These are phyloP conservation scores for Sebastes umbrosus DNA, from an alignment of 2,797 vertebrate species.

Conservation along the genomic window DNA sequence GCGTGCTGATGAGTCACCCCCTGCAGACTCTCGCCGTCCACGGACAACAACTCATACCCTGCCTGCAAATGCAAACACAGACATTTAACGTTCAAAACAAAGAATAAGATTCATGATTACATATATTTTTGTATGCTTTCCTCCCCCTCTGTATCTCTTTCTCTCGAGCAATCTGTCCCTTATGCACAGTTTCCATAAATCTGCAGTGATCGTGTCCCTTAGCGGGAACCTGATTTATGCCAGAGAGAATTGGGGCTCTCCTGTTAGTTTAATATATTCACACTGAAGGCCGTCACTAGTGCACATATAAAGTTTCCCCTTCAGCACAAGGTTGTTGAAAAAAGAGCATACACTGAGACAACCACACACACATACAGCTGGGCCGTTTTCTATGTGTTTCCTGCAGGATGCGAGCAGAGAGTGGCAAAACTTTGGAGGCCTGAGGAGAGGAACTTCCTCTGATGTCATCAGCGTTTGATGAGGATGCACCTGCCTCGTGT, in stretches of 20 bases:
- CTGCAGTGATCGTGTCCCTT: conserved; percentile 39
- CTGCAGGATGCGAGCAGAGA: conserved; percentile 63
- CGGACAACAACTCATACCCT: conserved; percentile 90
- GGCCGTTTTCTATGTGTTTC: conserved; percentile 41
- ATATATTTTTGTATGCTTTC: background rate
- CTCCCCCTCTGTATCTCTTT: background rate
- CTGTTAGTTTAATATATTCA: conserved; percentile 46
- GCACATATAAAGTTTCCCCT: conserved; percentile 50
- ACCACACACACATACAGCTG: background rate
- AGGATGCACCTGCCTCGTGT: conserved; percentile 78
- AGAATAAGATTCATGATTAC: background rate
- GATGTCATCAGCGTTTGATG: conserved; percentile 63
- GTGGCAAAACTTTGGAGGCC: conserved; percentile 41
- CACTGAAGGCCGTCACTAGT: conserved; percentile 50
- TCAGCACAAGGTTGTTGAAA: conserved; percentile 60
- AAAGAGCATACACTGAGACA: conserved; percentile 42
- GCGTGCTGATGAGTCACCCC: conserved; percentile 93
- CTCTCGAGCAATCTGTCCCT: background rate
- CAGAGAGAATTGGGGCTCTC: conserved; percentile 45
- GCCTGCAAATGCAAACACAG: conserved; percentile 76
- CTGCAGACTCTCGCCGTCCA: conserved; percentile 91
- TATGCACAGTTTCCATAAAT: conserved; percentile 42
- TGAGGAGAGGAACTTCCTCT: conserved; percentile 71
- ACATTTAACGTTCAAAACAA: background rate
- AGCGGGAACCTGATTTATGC: conserved; percentile 55